Base-by-base conservation (phyloP, 1,140 invertebrate species). In the Eumaeus atala region DNA sequence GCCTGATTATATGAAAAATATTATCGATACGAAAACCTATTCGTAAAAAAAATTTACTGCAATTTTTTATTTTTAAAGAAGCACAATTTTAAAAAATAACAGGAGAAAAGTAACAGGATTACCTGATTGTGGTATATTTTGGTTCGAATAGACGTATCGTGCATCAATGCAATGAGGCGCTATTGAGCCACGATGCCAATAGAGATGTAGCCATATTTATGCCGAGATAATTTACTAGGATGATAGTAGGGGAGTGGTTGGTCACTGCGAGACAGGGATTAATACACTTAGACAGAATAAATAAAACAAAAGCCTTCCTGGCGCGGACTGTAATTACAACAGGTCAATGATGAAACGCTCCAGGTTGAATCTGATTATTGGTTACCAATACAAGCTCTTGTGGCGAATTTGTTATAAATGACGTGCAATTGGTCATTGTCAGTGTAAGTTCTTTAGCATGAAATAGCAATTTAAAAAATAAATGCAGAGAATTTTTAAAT, bases 111-210 rank as follows among this genome's bases (percentile, higher is more conserved):
- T n/a, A n/a, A n/a, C n/a, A n/a, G n/a, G n/a, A n/a, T n/a, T n/a
- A n/a, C n/a, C n/a, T n/a, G n/a, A n/a, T n/a, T n/a, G n/a, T n/a
- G n/a, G n/a, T n/a, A n/a, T n/a, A n/a, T n/a, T n/a, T n/a, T n/a
- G n/a, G n/a, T n/a, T n/a, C n/a, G n/a, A n/a, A n/a, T n/a, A 67
- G 64, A 70, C 67, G 67, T 73, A 72, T 73, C 68, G 63, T 49
- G 70, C 67, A 77, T 77, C 66, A 9, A 9, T 35, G 67, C 64
- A 72, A 75, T 72, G 60, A 72, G 54, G 66, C 63, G 73, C 74
- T 74, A 81, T 69, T 67, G 67, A 66, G 59, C 62, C 57, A 48
- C 66, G 69, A 77, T 72, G 49, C 70, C 70, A 73, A 77, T 82
- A 76, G 72, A 82, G 74, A 74, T 70, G 76, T 76, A 77, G 11